Evolutionary conservation across 1,140 invertebrate species (phyloP), one percentile per base, ranked within the genome.

Genomic region (Chrysoperla carnea): DNA sequence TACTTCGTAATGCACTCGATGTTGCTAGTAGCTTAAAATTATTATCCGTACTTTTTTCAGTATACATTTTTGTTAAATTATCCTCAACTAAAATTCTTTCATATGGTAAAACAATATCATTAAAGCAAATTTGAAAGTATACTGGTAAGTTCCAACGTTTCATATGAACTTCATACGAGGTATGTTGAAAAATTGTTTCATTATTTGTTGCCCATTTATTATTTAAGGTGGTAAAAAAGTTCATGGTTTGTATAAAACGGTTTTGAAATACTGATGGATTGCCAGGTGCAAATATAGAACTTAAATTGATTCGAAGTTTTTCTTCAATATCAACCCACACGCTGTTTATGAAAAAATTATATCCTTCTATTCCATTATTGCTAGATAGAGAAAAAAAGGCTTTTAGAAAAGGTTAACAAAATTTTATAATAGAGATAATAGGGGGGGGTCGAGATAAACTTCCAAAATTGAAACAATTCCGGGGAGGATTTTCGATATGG

Each of bases 131-230:
- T 66, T 92, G 87, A 61, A 86, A 93, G 58, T 94, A 92, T 11
- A 94, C 84, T 27, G 85, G 81, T 23, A 93, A 66, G 64, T 90
- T 92, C 87, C 89, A 94, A 50, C 81, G 80, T 37, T 75, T 73
- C 39, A 87, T 67, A 61, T 93, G 90, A 37, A 67, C 69, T 52
- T 73, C 72, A 48, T 77, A 81, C 44, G 78, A 72, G 15, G 62
- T 52, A 54, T 79, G 73, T 47, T 65, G 54, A 42, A 69, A 68
- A 38, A 61, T 54, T 23, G 63, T 52, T 23, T 60, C 59, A 48
- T 63, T 70, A 23, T 68, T 66, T 45, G 64, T 68, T 3, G 61
- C 59, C 51, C 83, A 80, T 29, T 71, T 61, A 9, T 65, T 59
- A 59, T 89, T 81, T 49, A 92, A 71, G 51, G 73, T 73, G 15